These are phyloP conservation scores for Anthoscopus minutus DNA, from an alignment of 2,113 vertebrate genomes.

Conservation along the genomic window DNA sequence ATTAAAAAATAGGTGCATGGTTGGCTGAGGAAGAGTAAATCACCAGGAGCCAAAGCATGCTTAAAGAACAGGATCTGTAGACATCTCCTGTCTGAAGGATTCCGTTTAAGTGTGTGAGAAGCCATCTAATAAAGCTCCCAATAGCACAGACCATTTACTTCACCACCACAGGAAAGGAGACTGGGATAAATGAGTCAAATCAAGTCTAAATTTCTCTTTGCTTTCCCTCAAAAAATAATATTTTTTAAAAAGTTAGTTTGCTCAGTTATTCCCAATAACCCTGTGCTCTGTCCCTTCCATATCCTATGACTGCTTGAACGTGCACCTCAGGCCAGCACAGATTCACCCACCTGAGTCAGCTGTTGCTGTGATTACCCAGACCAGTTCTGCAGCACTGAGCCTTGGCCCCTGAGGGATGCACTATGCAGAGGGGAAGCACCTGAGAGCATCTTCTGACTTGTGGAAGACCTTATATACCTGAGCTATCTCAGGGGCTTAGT, in stretches of 20 bases:
- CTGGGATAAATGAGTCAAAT: neutral
- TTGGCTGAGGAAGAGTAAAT: neutral
- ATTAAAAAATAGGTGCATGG: neutral
- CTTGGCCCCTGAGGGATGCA: neutral
- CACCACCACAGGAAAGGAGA: neutral
- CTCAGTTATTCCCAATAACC: neutral
- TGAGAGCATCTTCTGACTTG: neutral
- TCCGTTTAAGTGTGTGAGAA: neutral
- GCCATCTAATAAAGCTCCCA: neutral
- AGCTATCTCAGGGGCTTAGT: neutral
- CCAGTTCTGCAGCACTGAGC: neutral
- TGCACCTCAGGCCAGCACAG: neutral
- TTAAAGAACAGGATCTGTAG: neutral
- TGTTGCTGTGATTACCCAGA: neutral
- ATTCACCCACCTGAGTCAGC: neutral
- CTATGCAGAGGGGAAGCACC: neutral
- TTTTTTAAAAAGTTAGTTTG: neutral
- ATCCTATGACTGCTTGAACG: neutral
- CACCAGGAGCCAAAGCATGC: neutral
- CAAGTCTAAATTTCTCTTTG: neutral
- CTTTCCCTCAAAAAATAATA: neutral
- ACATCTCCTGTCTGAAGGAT: neutral
- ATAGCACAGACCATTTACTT: neutral
- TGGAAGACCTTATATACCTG: neutral
- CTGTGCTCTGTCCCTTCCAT: neutral